phyloP scores from a whole-genome alignment of 2,113 vertebrate species.

The Phylloscopus whistleri region DNA sequence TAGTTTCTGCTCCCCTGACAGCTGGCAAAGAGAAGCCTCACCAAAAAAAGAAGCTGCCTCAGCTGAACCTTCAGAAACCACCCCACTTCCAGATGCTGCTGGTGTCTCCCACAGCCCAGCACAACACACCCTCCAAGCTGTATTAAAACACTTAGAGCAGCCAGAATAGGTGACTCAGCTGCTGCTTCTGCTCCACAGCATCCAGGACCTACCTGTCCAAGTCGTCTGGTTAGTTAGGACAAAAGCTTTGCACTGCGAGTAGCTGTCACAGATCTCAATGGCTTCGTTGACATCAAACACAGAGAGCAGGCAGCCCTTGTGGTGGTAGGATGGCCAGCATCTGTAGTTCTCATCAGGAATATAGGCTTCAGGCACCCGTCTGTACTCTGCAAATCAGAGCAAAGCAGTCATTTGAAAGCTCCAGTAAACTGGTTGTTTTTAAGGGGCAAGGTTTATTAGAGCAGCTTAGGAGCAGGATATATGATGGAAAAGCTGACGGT shows the following conservation, averaged over 20 bases:
- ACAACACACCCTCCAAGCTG: not conserved
- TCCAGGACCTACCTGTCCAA: constrained; percentile 81
- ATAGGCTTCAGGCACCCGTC: constrained; percentile 67
- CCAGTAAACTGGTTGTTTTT: not conserved
- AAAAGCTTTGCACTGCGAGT: constrained; percentile 84
- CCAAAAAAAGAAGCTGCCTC: not conserved
- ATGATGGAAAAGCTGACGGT: not conserved
- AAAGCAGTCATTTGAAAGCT: not conserved
- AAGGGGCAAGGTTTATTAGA: not conserved
- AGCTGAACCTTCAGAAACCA: not conserved
- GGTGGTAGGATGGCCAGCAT: constrained; percentile 89
- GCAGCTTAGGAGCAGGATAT: not conserved
- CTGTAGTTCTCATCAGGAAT: constrained; percentile 82
- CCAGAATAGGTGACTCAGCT: not conserved
- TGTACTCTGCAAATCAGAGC: constrained; percentile 76
- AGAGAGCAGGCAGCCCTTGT: constrained; percentile 83
- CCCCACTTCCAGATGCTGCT: not conserved
- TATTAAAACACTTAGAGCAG: not conserved
- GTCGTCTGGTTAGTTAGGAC: constrained; percentile 86
- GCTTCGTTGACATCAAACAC: constrained; percentile 81
- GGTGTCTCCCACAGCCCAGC: not conserved
- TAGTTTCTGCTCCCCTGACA: not conserved
- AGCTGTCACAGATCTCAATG: constrained; percentile 82
- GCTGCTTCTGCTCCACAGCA: not conserved
- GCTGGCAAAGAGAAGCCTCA: not conserved